Conservation (phyloP, 2,113 vertebrate species). For the Romanogobio albipinnatus region DNA sequence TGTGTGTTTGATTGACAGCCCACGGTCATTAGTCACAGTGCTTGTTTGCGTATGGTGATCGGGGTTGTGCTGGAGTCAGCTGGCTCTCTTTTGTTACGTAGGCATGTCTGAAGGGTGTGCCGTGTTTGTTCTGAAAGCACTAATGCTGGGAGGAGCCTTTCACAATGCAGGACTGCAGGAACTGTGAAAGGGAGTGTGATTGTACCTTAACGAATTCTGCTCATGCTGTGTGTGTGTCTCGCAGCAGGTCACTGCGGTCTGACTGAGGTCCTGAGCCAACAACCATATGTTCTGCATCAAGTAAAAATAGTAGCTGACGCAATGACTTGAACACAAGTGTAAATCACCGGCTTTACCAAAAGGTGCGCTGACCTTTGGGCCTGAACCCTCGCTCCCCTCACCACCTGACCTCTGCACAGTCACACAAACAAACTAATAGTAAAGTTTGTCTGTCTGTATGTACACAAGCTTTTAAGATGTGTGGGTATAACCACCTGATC, state of each 20-base stretch:
- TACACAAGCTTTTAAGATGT: not conserved
- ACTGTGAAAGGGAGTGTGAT: not conserved
- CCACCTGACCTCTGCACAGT: not conserved
- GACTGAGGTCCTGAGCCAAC: not conserved
- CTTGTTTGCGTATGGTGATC: constrained; percentile 1
- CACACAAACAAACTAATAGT: not conserved
- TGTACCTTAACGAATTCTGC: not conserved
- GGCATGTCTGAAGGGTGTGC: constrained; percentile 15
- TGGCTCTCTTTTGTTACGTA: not conserved
- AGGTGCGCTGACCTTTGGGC: not conserved
- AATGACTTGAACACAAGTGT: not conserved
- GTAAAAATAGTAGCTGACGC: constrained; percentile 7
- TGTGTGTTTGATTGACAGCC: not conserved
- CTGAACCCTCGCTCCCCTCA: too few species aligned
- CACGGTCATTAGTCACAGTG: not conserved
- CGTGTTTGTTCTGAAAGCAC: not conserved
- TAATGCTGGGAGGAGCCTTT: constrained; percentile 1
- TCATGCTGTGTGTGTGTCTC: not conserved
- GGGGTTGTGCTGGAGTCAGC: not conserved
- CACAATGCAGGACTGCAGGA: not conserved
- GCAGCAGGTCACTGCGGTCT: constrained; percentile 4
- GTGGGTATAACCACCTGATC: not conserved
- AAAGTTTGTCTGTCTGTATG: not conserved
- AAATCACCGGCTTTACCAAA: not conserved
- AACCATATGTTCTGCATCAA: constrained; percentile 13